Conservation (phyloP, 2,888 invertebrate species). For the Onthophagus sagittarius region DNA sequence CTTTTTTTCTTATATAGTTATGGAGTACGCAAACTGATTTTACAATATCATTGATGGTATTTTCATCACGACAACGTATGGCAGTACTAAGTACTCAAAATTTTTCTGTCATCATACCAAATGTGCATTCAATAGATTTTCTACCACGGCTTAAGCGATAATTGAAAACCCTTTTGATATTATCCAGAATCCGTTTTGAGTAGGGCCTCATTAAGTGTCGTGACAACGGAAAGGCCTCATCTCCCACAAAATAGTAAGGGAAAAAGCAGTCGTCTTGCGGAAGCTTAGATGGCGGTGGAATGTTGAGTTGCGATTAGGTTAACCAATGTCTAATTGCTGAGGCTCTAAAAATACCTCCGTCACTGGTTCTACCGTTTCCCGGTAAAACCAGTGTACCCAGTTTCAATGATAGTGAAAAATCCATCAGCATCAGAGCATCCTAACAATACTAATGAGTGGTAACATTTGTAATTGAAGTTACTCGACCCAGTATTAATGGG, state of each 20-base stretch:
- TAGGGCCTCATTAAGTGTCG: slow-evolving; percentile 33
- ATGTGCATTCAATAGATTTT: slow-evolving; percentile 24
- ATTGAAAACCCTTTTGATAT: slow-evolving; percentile 23
- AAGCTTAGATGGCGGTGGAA: background rate
- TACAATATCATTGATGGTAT: slow-evolving; percentile 24
- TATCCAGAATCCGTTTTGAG: slow-evolving; percentile 21
- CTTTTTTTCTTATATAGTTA: slow-evolving; percentile 27
- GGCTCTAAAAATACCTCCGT: background rate
- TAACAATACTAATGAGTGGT: slow-evolving; percentile 33
- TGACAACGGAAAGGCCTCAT: slow-evolving; percentile 31
- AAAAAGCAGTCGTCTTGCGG: background rate
- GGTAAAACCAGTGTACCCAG: too few species aligned
- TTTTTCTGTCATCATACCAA: slow-evolving; percentile 25
- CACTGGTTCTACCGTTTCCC: slow-evolving; percentile 3
- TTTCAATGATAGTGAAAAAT: slow-evolving; percentile 12
- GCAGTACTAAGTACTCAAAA: slow-evolving; percentile 27
- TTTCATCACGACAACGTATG: slow-evolving; percentile 25
- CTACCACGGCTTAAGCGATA: slow-evolving; percentile 18
- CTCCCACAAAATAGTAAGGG: slow-evolving; percentile 30
- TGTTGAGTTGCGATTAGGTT: too few species aligned
- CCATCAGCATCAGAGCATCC: slow-evolving; percentile 32
- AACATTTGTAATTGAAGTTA: slow-evolving; percentile 10
- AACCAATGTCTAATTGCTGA: background rate
- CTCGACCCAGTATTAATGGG: slow-evolving; percentile 25
- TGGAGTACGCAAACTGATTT: slow-evolving; percentile 28